phyloP scores from a whole-genome alignment of 2,797 vertebrate species.

The Poliocrania exsul region DNA sequence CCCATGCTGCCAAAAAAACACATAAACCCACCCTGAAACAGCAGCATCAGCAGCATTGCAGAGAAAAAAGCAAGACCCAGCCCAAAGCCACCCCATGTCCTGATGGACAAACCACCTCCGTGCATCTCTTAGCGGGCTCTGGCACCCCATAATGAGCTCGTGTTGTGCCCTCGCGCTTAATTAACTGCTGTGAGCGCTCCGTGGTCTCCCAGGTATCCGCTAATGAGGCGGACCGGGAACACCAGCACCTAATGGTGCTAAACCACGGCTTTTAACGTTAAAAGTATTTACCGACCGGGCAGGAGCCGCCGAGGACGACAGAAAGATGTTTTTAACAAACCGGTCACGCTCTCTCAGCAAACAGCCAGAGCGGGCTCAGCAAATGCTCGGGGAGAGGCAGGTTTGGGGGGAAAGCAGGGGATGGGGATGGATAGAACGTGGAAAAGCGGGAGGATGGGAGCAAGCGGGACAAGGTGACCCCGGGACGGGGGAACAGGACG shows the following conservation, averaged over 20 bases:
- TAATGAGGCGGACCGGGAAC: not conserved
- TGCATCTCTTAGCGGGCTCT: not conserved
- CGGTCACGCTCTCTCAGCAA: not conserved
- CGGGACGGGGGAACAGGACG: not conserved
- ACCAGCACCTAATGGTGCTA: not conserved
- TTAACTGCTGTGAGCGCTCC: fast-evolving
- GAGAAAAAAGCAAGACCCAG: not conserved
- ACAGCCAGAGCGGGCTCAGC: fast-evolving
- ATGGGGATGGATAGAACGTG: not conserved
- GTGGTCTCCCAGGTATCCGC: fast-evolving
- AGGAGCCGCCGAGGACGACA: not conserved
- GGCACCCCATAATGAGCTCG: not conserved
- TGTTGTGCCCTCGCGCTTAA: fast-evolving
- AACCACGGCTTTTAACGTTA: fast-evolving
- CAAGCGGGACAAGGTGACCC: not conserved
- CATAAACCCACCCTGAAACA: not conserved
- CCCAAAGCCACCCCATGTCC: not conserved
- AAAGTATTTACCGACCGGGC: not conserved
- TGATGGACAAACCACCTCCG: fast-evolving
- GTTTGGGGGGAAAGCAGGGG: not conserved
- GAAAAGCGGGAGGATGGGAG: not conserved
- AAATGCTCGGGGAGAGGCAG: fast-evolving
- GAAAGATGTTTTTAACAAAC: not conserved
- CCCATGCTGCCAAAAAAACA: conserved; percentile 83
- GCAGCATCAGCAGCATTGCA: not conserved